Percentiles rank a stretch among this genome's conserved stretches.
Conservation (phyloP, 2,888 invertebrate genomes). For the Acronicta aceris region DNA sequence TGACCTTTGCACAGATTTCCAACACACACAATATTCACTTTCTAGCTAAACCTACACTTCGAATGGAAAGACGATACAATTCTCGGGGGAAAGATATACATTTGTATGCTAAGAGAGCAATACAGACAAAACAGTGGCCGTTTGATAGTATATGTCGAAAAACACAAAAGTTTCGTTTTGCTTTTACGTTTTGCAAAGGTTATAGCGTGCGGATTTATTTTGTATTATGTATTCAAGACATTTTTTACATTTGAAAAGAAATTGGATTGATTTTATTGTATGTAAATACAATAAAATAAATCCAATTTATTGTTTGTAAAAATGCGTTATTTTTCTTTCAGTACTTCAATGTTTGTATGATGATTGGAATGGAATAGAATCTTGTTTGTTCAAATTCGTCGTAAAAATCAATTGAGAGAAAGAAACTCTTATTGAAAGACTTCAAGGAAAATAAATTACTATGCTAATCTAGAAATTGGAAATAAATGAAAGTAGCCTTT, state of each 20-base stretch:
- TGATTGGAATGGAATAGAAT: conserved; percentile 12
- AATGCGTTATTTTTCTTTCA: conserved; percentile 10
- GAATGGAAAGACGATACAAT: conserved; percentile 56
- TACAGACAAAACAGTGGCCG: conserved; percentile 63
- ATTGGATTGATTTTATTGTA: conserved; percentile 20
- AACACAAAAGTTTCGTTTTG: conserved; percentile 55
- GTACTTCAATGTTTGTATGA: not conserved
- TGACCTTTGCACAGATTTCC: conserved; percentile 43
- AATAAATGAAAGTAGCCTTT: not conserved
- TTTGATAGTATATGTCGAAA: conserved; percentile 57
- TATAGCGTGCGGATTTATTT: conserved; percentile 10
- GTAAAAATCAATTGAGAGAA: conserved; percentile 17
- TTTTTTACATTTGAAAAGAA: conserved; percentile 8
- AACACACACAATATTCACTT: conserved; percentile 36
- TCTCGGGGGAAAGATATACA: conserved; percentile 58
- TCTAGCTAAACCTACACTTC: conserved; percentile 47
- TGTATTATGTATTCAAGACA: conserved; percentile 22
- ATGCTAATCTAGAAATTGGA: conserved; percentile 7
- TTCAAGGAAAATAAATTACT: conserved; percentile 4
- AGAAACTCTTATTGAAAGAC: conserved; percentile 11
- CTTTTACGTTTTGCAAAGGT: conserved; percentile 42
- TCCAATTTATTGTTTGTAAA: conserved; percentile 9
- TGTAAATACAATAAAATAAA: too few relatives aligned
- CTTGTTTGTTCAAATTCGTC: conserved; percentile 11
- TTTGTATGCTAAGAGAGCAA: conserved; percentile 68